A percentile compares a stretch with the other conserved stretches of the same genome.
phyloP scores from a whole-genome alignment of 2,113 vertebrate genomes.

The Pseudois nayaur region DNA sequence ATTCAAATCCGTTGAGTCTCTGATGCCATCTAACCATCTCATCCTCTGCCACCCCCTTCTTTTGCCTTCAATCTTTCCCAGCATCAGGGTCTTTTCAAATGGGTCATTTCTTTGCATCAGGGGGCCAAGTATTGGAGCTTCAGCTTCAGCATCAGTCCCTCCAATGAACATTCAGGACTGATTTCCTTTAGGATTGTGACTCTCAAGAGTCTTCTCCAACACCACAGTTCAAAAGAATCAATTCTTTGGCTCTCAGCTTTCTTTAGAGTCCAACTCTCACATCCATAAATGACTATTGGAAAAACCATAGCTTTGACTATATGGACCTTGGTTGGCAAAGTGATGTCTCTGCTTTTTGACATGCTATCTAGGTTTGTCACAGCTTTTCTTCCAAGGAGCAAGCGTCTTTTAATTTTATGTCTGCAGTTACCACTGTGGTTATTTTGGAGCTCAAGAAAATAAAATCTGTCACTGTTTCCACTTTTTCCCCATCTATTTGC shows the following conservation, averaged over 20 bases:
- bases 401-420: not conserved
- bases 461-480: not conserved
- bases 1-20: not conserved
- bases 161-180: not conserved
- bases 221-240: not conserved
- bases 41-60: not conserved
- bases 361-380: not conserved
- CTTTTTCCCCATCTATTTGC: not conserved
- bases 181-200: not conserved
- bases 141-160: not conserved
- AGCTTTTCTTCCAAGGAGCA: not conserved
- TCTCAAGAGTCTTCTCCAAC: not conserved
- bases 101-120: not conserved
- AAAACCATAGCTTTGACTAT: not conserved
- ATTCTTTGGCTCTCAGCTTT: not conserved
- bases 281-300: not conserved
- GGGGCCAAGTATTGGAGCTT: not conserved
- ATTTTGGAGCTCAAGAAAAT: not conserved
- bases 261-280: not conserved
- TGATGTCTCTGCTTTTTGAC: not conserved
- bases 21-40: not conserved
- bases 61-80: not conserved
- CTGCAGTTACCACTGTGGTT: not conserved
- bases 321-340: not conserved
- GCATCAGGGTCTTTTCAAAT: not conserved